phyloP scores from a whole-genome alignment of 1,140 invertebrate genomes.

The Pomacea maculata region DNA sequence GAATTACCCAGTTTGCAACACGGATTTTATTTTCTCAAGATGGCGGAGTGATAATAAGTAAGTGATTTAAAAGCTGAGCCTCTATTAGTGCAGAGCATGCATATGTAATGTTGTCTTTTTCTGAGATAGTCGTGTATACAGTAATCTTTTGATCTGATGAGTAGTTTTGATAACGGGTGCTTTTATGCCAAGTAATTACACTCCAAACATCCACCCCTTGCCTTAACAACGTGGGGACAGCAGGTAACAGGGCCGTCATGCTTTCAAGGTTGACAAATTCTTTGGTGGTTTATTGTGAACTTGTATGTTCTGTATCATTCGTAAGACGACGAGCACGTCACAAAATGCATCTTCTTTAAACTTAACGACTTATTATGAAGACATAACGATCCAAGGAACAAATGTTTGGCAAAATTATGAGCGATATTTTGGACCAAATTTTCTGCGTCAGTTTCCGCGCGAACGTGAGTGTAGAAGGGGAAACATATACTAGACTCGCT shows the following conservation, averaged over 20 bases:
- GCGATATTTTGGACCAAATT: background rate
- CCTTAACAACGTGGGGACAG: conserved; percentile 16
- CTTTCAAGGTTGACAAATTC: conserved; percentile 31
- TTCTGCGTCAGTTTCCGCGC: conserved; percentile 11
- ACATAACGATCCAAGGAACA: background rate
- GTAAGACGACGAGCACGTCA: background rate
- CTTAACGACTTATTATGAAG: background rate
- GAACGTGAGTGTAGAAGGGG: background rate
- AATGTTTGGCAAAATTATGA: background rate
- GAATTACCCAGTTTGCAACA: conserved; percentile 33
- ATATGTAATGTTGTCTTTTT: conserved; percentile 24
- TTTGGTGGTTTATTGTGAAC: conserved; percentile 2
- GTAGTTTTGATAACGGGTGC: conserved; percentile 20
- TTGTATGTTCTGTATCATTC: background rate
- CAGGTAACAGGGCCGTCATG: conserved; percentile 16
- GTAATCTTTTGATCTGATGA: conserved; percentile 32
- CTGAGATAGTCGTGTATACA: conserved; percentile 26
- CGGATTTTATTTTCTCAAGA: conserved; percentile 38
- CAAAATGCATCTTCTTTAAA: background rate
- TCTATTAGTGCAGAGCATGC: conserved; percentile 24
- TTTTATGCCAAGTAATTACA: conserved; percentile 23
- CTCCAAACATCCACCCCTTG: conserved; percentile 18
- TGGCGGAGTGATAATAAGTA: conserved; percentile 38
- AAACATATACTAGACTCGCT: no score
- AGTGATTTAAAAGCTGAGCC: conserved; percentile 27